Base-by-base conservation (phyloP, 2,888 invertebrate species). In the Andrena bucephala region DNA sequence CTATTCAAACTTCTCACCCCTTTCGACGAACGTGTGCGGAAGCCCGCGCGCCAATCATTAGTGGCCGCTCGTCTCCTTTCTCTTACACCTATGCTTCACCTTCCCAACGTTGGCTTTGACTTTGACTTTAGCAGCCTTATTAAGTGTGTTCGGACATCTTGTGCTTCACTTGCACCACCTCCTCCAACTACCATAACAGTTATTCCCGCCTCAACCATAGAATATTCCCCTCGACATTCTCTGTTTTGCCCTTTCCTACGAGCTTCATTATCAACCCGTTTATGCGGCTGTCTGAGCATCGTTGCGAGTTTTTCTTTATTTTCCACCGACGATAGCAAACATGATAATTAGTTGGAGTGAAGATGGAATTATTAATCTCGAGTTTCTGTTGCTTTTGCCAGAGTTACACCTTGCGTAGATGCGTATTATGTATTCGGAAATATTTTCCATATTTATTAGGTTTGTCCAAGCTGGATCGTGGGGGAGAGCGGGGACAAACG, bases 1-100 rank as follows among this genome's bases (percentile, higher is more conserved):
- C 81, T 85, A 87, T 85, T 88, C 83, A 87, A 87, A 88, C 82
- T 83, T 84, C 83, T 84, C 82, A 69, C 77, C 60, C 82, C 77
- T 74, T 72, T 48, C 57, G 72, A 62, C 73, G 54, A 67, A 66
- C 67, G 62, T 36, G 65, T 52, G 42, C 62, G 72, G 33, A 48
- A 36, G 31, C 65, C 65, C 36, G 59, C 48, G 70, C 74, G 48
- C 77, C 82, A 73, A 82, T 77, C 82, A 79, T 84, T 72, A 74
- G 60, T 69, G 52, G 42, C 54, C 66, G 59, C 50, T 62, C 68
- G n/a, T 54, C 74, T 71, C 36, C 73, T 60, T 63, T 62, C 50
- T 52, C 50, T 68, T 68, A 69, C 65, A 20, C 36, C 57, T 36
- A 48, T 48, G 71, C 59, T 57, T 57, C 42, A 27, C 62, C 70